phyloP scores from a whole-genome alignment of 1,140 invertebrate species.

The Atopsyche davidsoni region DNA sequence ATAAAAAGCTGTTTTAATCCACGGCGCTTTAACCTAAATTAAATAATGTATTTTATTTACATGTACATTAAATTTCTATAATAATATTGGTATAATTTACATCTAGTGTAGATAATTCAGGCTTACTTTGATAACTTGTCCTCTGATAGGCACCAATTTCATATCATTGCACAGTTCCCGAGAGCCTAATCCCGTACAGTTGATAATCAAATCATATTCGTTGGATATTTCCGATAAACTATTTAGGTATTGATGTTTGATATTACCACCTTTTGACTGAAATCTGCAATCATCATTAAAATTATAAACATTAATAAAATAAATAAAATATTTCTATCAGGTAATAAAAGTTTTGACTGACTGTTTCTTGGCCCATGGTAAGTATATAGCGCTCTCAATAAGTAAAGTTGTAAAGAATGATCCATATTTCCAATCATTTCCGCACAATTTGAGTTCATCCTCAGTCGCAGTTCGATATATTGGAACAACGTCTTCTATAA shows the following conservation, averaged over 20 bases:
- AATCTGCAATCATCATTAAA: conserved; percentile 45
- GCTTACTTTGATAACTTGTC: conserved; percentile 76
- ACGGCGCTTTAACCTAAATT: conserved; percentile 72
- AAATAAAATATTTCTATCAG: not conserved
- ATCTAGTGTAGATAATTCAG: too few relatives aligned
- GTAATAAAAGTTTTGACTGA: conserved; percentile 30
- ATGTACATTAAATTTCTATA: too few relatives aligned
- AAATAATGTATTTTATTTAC: conserved; percentile 4
- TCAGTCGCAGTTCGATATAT: conserved; percentile 63
- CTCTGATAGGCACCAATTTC: conserved; percentile 75
- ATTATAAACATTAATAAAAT: not conserved
- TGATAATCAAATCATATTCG: conserved; percentile 76
- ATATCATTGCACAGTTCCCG: conserved; percentile 69
- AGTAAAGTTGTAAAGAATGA: conserved; percentile 72
- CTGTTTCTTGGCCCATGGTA: conserved; percentile 68
- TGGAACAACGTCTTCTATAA: conserved; percentile 69
- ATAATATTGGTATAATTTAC: too few relatives aligned
- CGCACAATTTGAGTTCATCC: conserved; percentile 65
- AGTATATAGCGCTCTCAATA: conserved; percentile 62
- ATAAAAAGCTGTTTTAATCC: conserved; percentile 84
- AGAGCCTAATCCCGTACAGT: conserved; percentile 82
- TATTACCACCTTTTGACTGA: conserved; percentile 48
- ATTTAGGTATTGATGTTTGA: conserved; percentile 52
- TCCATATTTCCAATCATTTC: conserved; percentile 74
- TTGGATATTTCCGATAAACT: conserved; percentile 54